Evolutionary conservation across 2,797 vertebrate species (phyloP), one percentile per base, ranked within the genome.

Genomic region (Enteromius treurensis): DNA sequence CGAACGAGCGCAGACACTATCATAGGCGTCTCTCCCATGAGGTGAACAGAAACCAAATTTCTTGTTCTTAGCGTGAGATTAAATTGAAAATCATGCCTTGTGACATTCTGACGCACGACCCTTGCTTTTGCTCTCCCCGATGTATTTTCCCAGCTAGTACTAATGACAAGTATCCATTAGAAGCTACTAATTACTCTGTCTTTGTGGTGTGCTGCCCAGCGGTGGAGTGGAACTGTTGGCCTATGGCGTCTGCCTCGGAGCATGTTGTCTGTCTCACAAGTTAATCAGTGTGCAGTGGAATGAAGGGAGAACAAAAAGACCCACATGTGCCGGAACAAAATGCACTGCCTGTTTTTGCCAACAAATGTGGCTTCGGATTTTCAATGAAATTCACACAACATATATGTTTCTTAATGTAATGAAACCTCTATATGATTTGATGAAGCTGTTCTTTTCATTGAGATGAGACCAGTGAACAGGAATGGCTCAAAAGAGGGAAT

Each of bases 1-100:
- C 75, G 62, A 70, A 77, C 17, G 6, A 74, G 26, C 37, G 21
- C 62, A 34, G 42, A 42, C 58, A n/a, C 55, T 62, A 77, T 58
- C 77, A 51, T 53, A 71, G 69, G 60, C 42, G 7, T 67, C 23
- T 73, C 42, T 84, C 79, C 55, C 64, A 15, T 23, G 83, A 82
- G 84, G 74, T 71, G 51, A 85, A 19, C 78, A 84, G 71, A 84
- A 88, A 84, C 76, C 53, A 87, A 75, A 83, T 77, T 79, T 84
- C 23, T 23, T 15, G 40, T 60, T 67, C 62, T 85, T 86, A 68
- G 64, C 75, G n/a, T 77, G 67, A 77, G 76, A 81, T 86, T 74
- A 70, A 83, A 88, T 87, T 77, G 81, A 85, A 88, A 77, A 74
- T 65, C 40, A 58, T 65, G 55, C 64, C 74, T 78, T 60, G 45